Conservation (phyloP, 2,113 vertebrate species). For the cat (Felis catus) region F.catus_Fca126_mat1.0 CM031412.1:95442501-95443000, state of each 20-base stretch:
- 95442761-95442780: background rate
- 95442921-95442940: background rate
- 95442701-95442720: background rate
- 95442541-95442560: background rate
- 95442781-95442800: fast-evolving
- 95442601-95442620: background rate
- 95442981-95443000: background rate
- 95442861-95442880: background rate
- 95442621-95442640: background rate
- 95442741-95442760: background rate
- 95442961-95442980: background rate
- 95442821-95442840: background rate
- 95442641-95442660: background rate
- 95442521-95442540: background rate
- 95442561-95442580: background rate
- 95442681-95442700: background rate
- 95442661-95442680: background rate
- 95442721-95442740: background rate
- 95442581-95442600: background rate
- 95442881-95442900: background rate
- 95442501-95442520: background rate
- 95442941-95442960: background rate
- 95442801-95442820: background rate
- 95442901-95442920: background rate
- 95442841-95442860: background rate